Evolutionary conservation across 2,888 invertebrate genomes (phyloP).

Genomic region (Eurytoma adleriae): DNA sequence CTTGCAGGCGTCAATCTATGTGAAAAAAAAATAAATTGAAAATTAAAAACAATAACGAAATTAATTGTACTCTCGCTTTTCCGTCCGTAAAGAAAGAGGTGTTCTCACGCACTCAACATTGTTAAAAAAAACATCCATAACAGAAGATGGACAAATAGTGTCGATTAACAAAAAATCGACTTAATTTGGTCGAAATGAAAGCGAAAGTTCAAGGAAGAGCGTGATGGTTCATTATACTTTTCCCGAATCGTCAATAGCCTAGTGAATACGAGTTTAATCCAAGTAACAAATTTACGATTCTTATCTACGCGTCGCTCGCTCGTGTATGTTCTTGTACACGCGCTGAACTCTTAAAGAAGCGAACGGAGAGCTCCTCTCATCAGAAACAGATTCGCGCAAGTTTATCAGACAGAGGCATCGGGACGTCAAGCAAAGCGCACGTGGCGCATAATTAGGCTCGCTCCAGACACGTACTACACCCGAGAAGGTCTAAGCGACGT

Average conservation of each 20-base stretch:
- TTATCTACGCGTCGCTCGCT: slow-evolving; percentile 12
- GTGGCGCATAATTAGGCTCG: neutral
- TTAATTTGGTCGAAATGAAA: neutral
- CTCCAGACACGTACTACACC: slow-evolving; percentile 43
- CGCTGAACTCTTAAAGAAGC: too few relatives aligned
- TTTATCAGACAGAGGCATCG: slow-evolving; percentile 44
- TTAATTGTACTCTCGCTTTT: too few relatives aligned
- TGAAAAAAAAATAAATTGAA: too few relatives aligned
- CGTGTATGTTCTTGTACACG: too few relatives aligned
- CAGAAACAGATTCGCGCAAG: neutral
- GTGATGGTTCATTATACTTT: slow-evolving; percentile 39
- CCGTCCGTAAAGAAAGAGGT: too few relatives aligned
- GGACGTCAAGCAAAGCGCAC: slow-evolving; percentile 7
- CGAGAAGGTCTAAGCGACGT: neutral
- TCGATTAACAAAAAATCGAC: neutral
- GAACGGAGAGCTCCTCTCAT: neutral
- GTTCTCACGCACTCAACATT: too few relatives aligned
- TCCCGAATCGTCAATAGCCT: neutral
- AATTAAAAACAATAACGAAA: too few relatives aligned
- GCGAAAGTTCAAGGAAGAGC: slow-evolving; percentile 30
- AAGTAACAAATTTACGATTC: slow-evolving; percentile 49
- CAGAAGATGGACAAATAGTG: neutral
- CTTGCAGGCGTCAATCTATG: too few relatives aligned
- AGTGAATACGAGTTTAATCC: neutral
- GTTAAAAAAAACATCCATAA: too few relatives aligned